A percentile compares a stretch with the other conserved stretches of the same genome.
Evolutionary conservation across 2,797 vertebrate species (phyloP).

Genomic region (Cuculus canorus): DNA sequence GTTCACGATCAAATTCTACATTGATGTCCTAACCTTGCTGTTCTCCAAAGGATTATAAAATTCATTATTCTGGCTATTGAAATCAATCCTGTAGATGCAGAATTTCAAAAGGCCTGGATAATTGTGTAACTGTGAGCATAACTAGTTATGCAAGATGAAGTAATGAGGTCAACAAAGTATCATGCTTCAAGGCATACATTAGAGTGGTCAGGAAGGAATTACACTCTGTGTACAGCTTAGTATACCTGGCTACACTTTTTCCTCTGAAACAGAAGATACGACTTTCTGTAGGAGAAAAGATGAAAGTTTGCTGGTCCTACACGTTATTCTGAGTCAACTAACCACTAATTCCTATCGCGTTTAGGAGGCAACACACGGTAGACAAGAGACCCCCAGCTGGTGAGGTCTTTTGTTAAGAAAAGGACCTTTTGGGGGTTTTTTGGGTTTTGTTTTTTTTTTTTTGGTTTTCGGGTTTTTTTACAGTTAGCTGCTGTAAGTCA

Average conservation of each 20-base stretch:
- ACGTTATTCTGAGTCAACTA: background rate
- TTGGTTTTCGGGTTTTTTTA: too few species aligned
- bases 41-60: conserved; percentile 10
- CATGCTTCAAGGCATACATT: background rate
- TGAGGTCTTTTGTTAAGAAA: background rate
- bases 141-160: conserved; percentile 2
- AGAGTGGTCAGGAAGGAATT: background rate
- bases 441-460: too few species aligned
- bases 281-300: background rate
- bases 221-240: background rate
- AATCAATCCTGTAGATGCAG: background rate
- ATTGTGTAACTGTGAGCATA: background rate
- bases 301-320: background rate
- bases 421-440: too few species aligned
- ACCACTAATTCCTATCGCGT: background rate
- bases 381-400: background rate
- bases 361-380: background rate
- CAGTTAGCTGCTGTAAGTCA: background rate
- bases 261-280: background rate
- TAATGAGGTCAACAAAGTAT: background rate
- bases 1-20: background rate
- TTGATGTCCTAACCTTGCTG: conserved; percentile 21
- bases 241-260: background rate
- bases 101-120: conserved; percentile 4
- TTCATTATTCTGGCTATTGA: background rate